Conservation (phyloP, 2,797 vertebrate genomes). For the Arnoldichthys spilopterus region DNA sequence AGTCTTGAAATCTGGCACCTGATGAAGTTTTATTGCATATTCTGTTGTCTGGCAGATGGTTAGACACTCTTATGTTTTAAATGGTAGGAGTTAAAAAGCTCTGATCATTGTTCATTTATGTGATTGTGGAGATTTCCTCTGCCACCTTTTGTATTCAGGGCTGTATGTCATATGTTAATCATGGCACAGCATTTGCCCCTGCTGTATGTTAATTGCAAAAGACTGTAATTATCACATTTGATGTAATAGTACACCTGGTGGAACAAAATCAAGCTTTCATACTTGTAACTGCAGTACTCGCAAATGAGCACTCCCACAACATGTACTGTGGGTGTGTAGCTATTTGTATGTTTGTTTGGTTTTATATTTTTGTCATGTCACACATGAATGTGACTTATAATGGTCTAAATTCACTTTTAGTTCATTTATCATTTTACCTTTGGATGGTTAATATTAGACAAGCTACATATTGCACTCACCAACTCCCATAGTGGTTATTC, state of each 20-base stretch:
- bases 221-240: conserved; percentile 31
- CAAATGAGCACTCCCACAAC: not conserved
- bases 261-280: conserved; percentile 25
- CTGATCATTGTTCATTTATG: not conserved
- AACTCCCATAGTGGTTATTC: not conserved
- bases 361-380: not conserved
- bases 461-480: not conserved
- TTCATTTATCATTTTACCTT: not conserved
- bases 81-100: not conserved
- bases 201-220: conserved; percentile 25
- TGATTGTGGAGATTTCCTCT: conserved; percentile 2
- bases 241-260: conserved; percentile 21
- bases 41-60: not conserved
- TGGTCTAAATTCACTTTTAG: not conserved
- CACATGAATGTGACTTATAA: not conserved
- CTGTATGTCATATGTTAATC: conserved; percentile 26
- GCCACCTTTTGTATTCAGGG: not conserved
- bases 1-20: not conserved
- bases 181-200: conserved; percentile 7
- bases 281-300: conserved; percentile 8
- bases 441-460: no score
- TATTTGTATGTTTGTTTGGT: not conserved
- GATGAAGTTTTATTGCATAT: not conserved
- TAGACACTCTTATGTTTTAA: not conserved
- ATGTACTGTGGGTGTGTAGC: not conserved